These are phyloP conservation scores for Yasuhikotakia modesta DNA, from an alignment of 2,797 vertebrate genomes.

Conservation along the genomic window DNA sequence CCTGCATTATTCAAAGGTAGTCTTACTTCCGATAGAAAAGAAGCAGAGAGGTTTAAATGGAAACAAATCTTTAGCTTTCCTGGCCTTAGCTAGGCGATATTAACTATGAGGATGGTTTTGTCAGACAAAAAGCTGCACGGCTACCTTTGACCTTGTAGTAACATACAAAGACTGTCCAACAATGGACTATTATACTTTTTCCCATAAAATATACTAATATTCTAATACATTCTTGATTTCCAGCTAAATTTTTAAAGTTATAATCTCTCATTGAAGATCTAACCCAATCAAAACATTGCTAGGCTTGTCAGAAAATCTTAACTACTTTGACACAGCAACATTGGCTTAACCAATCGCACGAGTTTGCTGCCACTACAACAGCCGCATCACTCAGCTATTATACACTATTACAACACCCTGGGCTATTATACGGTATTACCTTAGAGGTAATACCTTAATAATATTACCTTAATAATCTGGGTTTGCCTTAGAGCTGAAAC, in stretches of 20 bases:
- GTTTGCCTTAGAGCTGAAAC: not conserved
- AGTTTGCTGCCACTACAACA: not conserved
- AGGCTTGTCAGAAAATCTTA: too few relatives aligned
- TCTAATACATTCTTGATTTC: too few relatives aligned
- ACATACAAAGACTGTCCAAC: not conserved
- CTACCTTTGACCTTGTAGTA: not conserved
- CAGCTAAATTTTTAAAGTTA: too few relatives aligned
- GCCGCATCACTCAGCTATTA: not conserved
- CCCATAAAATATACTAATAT: too few relatives aligned
- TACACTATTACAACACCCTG: constrained; percentile 1
- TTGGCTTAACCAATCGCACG: too few relatives aligned
- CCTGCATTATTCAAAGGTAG: constrained; percentile 77
- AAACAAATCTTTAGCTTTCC: constrained; percentile 61
- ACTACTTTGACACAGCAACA: too few relatives aligned
- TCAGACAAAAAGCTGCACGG: not conserved
- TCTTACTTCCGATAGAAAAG: constrained; percentile 69
- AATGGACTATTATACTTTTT: not conserved
- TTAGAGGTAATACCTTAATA: too few relatives aligned
- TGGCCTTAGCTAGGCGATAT: constrained; percentile 64
- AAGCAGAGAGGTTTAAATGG: constrained; percentile 44
- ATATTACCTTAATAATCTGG: too few relatives aligned
- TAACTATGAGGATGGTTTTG: constrained; percentile 47
- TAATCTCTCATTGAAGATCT: too few relatives aligned
- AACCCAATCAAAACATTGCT: too few relatives aligned
- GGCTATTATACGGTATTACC: too few relatives aligned